Evolutionary conservation across 2,113 vertebrate genomes (phyloP), one percentile per base, ranked within the genome.

Genomic region (Prietella phreatophila): DNA sequence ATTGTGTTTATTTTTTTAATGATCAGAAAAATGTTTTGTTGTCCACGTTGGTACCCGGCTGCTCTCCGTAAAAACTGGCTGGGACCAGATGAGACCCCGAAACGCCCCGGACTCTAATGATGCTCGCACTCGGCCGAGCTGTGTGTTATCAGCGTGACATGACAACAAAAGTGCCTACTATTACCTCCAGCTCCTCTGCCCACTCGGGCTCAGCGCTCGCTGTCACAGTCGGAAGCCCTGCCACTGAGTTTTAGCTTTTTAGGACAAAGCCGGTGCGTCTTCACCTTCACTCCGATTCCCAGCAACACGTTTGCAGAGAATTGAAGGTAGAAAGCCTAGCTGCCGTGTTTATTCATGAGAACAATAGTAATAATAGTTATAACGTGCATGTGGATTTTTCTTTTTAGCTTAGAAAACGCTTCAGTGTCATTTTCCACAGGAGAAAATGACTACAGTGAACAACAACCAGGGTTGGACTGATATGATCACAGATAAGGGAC

Each of bases 111-210:
- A 15, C 82, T 73, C 14, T 87, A 82, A 87, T 87, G 82, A 85
- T 86, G 76, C 76, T 58, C 63, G 76, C 53, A 33, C 79, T 73
- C 69, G 60, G 55, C 56, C 84, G 79, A 83, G 73, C 53, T 73
- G 50, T 88, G 85, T 91, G 88, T 85, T 87, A 88, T 91, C 88
- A 89, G 71, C 82, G 53, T 76, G 76, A 75, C 71, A 65, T 90
- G 87, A 90, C 88, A 90, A 60, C 88, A 84, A 88, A 90, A 87
- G 60, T 87, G 58, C 85, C 83, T 91, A 86, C 78, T 61, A 87
- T 90, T 85, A 86, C 76, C 78, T 85, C 78, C 78, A 83, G 76
- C 87, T 63, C 50, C 42, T 71, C 83, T 58, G 83, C 86, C 88
- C 89, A 82, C 90, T 71, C 67, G 53, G 63, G 75, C 90, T 87